phyloP scores from a whole-genome alignment of 1,140 invertebrate genomes.

The Heterodera schachtii region DNA sequence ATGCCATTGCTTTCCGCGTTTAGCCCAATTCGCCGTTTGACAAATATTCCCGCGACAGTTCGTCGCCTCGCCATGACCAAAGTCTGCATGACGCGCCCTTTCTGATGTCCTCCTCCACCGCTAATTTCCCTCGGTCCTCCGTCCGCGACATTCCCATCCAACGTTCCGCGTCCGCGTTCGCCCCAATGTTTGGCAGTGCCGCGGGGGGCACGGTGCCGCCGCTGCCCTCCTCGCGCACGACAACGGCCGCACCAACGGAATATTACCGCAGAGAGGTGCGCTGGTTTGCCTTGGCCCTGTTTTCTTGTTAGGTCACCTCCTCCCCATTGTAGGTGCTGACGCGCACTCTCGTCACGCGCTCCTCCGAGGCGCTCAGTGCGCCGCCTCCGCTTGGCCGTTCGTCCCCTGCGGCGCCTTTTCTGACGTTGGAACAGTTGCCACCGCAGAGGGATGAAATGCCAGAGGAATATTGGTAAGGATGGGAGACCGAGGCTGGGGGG shows the following conservation, averaged over 20 bases:
- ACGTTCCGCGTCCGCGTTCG: conserved; percentile 54
- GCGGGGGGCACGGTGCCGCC: conserved; percentile 5
- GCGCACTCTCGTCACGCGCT: conserved; percentile 63
- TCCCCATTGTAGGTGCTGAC: conserved; percentile 48
- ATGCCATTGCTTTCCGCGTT: neutral
- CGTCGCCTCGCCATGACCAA: neutral
- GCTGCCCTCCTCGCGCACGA: neutral
- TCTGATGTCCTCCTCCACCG: conserved; percentile 16
- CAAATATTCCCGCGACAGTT: conserved; percentile 10
- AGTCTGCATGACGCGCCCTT: neutral
- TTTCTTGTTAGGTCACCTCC: conserved; percentile 13
- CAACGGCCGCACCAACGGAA: conserved; percentile 45
- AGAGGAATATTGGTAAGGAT: conserved; percentile 50
- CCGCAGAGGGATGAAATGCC: conserved; percentile 55
- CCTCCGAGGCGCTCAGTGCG: conserved; percentile 58
- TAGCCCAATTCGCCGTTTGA: neutral
- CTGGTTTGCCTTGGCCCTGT: neutral
- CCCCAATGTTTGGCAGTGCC: conserved; percentile 32
- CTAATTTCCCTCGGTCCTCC: neutral
- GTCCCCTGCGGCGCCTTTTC: conserved; percentile 49
- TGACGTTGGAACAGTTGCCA: conserved; percentile 30
- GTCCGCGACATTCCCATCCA: conserved; percentile 62
- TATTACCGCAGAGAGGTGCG: conserved; percentile 60
- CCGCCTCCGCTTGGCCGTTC: conserved; percentile 50
- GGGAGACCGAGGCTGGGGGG: too few species aligned